A percentile compares a stretch with the other conserved stretches of the same genome.
phyloP scores from a whole-genome alignment of 1,140 invertebrate genomes.

The Zaprionus nigranus region DNA sequence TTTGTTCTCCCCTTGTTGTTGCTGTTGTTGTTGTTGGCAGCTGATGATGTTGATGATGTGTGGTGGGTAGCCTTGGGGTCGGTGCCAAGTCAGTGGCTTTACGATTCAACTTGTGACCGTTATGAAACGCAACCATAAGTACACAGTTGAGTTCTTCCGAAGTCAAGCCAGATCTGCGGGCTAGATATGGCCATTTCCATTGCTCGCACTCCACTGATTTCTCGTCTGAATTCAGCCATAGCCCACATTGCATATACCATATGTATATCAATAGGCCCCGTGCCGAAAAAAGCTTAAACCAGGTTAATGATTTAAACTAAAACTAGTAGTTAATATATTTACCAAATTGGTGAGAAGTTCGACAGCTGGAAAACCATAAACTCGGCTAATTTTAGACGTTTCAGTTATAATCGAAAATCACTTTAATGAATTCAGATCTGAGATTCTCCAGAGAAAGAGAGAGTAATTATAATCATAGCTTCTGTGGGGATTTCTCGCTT shows the following conservation, averaged over 20 bases:
- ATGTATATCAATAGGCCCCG: conserved; percentile 31
- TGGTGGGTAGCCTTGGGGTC: conserved; percentile 39
- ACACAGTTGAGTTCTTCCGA: conserved; percentile 39
- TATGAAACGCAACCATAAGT: conserved; percentile 46
- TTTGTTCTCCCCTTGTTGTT: conserved; percentile 4
- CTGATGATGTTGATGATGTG: conserved; percentile 27
- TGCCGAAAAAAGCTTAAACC: conserved; percentile 29
- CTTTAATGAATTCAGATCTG: not conserved
- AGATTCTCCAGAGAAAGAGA: not conserved
- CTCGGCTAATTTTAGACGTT: conserved; percentile 36
- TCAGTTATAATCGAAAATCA: not conserved
- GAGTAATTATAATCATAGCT: conserved; percentile 1
- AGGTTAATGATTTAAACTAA: conserved; percentile 43
- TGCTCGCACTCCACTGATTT: conserved; percentile 1
- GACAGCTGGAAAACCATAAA: not conserved
- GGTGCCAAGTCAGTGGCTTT: conserved; percentile 52
- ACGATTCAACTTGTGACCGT: conserved; percentile 42
- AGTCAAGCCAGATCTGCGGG: conserved; percentile 14
- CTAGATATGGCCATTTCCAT: not conserved
- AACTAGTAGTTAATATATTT: conserved; percentile 21
- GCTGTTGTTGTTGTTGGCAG: not conserved
- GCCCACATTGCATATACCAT: conserved; percentile 15
- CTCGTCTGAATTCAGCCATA: conserved; percentile 1
- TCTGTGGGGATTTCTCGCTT: not conserved
- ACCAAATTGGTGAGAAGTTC: conserved; percentile 1